Conservation (phyloP, 2,888 invertebrate genomes). For the Marronus borbonicus region DNA sequence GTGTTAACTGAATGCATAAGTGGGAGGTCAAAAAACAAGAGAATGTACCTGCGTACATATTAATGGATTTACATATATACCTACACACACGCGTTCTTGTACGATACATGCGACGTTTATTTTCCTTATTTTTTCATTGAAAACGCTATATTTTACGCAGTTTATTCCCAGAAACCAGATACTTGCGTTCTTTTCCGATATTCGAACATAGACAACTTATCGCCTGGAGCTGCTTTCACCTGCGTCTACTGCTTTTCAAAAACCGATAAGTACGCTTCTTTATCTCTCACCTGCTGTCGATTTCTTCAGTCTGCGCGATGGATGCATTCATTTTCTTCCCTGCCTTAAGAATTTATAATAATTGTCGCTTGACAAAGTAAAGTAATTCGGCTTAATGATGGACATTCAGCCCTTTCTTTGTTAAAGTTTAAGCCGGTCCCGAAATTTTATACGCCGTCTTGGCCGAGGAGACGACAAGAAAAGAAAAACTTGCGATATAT, state of each 20-base stretch:
- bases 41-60: background rate
- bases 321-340: background rate
- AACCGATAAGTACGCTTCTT: constrained; percentile 28
- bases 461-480: background rate
- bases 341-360: constrained; percentile 25
- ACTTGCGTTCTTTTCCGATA: background rate
- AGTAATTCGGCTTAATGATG: constrained; percentile 22
- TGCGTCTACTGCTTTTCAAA: constrained; percentile 16
- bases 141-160: constrained; percentile 16
- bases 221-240: constrained; percentile 16
- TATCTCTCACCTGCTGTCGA: constrained; percentile 41
- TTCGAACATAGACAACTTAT: constrained; percentile 37
- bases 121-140: background rate
- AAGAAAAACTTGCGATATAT: constrained; percentile 16
- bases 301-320: background rate
- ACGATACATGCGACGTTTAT: background rate
- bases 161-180: constrained; percentile 8
- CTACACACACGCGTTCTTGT: background rate
- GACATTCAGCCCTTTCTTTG: constrained; percentile 19
- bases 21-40: background rate
- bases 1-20: background rate
- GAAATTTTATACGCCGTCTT: background rate
- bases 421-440: constrained; percentile 18
- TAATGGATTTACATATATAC: constrained; percentile 3
- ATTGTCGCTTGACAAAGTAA: constrained; percentile 20